phyloP scores from a whole-genome alignment of 2,113 vertebrate species.

The Lanius collurio region DNA sequence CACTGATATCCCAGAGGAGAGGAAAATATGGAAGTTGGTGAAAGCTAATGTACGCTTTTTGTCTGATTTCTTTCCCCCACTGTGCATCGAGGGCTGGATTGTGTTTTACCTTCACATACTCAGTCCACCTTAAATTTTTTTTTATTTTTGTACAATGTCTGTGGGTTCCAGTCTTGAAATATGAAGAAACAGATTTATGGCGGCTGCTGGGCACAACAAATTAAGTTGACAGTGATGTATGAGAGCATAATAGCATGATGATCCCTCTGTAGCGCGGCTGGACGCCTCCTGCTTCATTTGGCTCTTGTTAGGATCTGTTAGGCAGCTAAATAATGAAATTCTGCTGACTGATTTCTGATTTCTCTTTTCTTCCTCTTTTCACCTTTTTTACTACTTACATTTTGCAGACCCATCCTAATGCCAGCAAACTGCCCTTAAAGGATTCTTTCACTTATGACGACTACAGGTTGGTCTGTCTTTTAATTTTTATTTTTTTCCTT shows the following conservation, averaged over 20 bases:
- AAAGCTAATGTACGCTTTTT: background rate
- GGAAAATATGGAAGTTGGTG: background rate
- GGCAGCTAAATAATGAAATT: slow-evolving; percentile 89
- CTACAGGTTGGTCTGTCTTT: slow-evolving; percentile 90
- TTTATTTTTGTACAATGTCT: slow-evolving; percentile 70
- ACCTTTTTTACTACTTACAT: slow-evolving; percentile 63
- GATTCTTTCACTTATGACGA: slow-evolving; percentile 98
- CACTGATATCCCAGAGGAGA: background rate
- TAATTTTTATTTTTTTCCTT: background rate
- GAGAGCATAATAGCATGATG: slow-evolving; percentile 84
- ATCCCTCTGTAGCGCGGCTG: slow-evolving; percentile 79
- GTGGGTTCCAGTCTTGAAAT: slow-evolving; percentile 81
- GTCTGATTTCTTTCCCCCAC: background rate
- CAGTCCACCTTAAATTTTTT: slow-evolving; percentile 71
- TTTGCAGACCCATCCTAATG: slow-evolving; percentile 93
- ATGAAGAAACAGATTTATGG: slow-evolving; percentile 95
- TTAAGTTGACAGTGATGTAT: slow-evolving; percentile 98
- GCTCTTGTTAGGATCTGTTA: slow-evolving; percentile 92
- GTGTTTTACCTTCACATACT: slow-evolving; percentile 8
- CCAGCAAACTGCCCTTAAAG: slow-evolving; percentile 96
- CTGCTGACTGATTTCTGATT: slow-evolving; percentile 84
- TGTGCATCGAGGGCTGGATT: background rate
- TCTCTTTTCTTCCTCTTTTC: slow-evolving; percentile 53
- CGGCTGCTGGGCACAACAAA: slow-evolving; percentile 94
- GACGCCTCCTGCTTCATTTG: slow-evolving; percentile 84